Conservation (phyloP, 2,888 invertebrate species). For the Noctua pronuba region DNA sequence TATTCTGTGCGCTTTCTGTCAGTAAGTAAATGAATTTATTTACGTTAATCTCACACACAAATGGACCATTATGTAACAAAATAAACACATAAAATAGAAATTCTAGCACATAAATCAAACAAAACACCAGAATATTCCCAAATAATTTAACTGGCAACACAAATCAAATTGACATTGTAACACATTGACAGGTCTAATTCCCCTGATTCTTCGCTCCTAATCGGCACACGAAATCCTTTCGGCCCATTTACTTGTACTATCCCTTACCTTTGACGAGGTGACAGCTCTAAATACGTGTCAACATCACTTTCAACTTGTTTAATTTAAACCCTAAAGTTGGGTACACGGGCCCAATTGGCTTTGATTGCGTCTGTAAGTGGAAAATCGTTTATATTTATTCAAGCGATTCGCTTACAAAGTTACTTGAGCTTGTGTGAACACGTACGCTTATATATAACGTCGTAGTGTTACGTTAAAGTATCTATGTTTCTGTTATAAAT, state of each 20-base stretch:
- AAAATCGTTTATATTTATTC: constrained; percentile 67
- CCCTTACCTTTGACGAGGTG: constrained; percentile 67
- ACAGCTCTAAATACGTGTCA: constrained; percentile 66
- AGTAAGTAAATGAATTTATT: not conserved
- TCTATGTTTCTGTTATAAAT: constrained; percentile 41
- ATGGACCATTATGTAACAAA: not conserved
- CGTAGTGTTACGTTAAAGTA: constrained; percentile 37
- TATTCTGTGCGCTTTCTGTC: not conserved
- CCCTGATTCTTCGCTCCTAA: constrained; percentile 57
- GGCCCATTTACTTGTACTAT: constrained; percentile 57
- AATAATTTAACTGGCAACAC: constrained; percentile 46
- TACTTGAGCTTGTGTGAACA: constrained; percentile 43
- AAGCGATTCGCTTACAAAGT: constrained; percentile 51
- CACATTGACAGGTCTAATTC: constrained; percentile 56
- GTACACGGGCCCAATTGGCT: constrained; percentile 59
- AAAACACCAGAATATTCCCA: constrained; percentile 14
- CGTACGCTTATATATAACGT: constrained; percentile 28
- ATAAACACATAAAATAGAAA: not conserved
- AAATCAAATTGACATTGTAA: constrained; percentile 53
- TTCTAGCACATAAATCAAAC: not conserved
- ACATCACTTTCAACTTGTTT: constrained; percentile 70
- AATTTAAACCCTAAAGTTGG: constrained; percentile 67
- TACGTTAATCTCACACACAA: not conserved
- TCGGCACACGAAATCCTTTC: constrained; percentile 55
- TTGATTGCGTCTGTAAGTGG: constrained; percentile 65